Evolutionary conservation across 2,797 vertebrate genomes (phyloP).

Genomic region (Tolypeutes matacus): DNA sequence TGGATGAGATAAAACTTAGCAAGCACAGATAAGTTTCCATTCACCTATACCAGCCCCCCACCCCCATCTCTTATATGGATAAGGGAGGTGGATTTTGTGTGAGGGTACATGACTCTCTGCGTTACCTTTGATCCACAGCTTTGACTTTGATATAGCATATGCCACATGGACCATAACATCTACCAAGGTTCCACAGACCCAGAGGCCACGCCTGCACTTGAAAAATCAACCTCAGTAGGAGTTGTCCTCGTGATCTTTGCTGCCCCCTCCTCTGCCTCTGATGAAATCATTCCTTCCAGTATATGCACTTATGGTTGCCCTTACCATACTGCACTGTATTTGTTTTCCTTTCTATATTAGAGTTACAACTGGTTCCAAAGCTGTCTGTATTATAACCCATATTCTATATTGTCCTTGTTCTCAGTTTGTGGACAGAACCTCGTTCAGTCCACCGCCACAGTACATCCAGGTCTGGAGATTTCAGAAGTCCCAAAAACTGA

Average conservation of each 20-base stretch:
- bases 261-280: background rate
- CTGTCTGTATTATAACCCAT: background rate
- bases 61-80: background rate
- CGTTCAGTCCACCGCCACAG: background rate
- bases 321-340: no score
- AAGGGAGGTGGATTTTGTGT: background rate
- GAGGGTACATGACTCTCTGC: background rate
- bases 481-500: conserved; percentile 6
- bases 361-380: background rate
- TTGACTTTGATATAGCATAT: background rate
- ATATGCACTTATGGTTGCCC: no score
- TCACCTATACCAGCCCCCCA: no score
- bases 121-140: background rate
- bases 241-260: background rate
- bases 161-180: background rate
- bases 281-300: background rate
- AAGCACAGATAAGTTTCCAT: background rate
- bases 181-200: background rate
- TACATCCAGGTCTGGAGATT: background rate
- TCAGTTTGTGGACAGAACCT: background rate
- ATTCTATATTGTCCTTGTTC: background rate
- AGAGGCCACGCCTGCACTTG: background rate
- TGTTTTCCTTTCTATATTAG: background rate
- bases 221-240: background rate
- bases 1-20: background rate